Evolutionary conservation across 2,113 vertebrate species (phyloP).

Genomic region (Ardeotis arabs): DNA sequence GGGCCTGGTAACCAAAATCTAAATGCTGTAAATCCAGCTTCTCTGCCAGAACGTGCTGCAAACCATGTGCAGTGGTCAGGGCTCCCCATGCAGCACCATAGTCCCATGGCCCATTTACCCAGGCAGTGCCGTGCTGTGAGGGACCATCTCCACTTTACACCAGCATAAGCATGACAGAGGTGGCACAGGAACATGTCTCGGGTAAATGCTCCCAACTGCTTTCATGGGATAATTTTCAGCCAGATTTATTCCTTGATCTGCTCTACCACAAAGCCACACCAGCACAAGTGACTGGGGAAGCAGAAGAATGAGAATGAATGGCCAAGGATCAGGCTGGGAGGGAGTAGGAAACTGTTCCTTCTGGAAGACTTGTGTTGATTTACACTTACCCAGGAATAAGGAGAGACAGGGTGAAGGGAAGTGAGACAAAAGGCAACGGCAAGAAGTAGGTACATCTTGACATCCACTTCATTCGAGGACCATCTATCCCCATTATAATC

Average conservation of each 20-base stretch:
- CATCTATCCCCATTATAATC: not conserved
- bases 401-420: not conserved
- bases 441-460: not conserved
- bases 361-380: not conserved
- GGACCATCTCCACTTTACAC: not conserved
- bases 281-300: not conserved
- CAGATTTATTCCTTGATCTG: not conserved
- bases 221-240: not conserved
- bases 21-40: not conserved
- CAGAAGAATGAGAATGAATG: not conserved
- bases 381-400: not conserved
- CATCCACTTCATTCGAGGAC: not conserved
- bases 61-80: not conserved
- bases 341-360: not conserved
- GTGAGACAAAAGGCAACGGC: not conserved
- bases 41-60: rapidly evolving
- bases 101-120: not conserved
- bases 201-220: not conserved
- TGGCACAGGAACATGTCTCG: not conserved
- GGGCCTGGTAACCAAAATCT: not conserved
- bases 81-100: rapidly evolving
- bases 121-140: not conserved
- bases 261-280: not conserved
- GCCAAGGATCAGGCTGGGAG: not conserved
- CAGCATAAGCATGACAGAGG: not conserved